A percentile compares a stretch with the other conserved stretches of the same genome.
Evolutionary conservation across 2,797 vertebrate species (phyloP).

Genomic region (Hybognathus amarus): DNA sequence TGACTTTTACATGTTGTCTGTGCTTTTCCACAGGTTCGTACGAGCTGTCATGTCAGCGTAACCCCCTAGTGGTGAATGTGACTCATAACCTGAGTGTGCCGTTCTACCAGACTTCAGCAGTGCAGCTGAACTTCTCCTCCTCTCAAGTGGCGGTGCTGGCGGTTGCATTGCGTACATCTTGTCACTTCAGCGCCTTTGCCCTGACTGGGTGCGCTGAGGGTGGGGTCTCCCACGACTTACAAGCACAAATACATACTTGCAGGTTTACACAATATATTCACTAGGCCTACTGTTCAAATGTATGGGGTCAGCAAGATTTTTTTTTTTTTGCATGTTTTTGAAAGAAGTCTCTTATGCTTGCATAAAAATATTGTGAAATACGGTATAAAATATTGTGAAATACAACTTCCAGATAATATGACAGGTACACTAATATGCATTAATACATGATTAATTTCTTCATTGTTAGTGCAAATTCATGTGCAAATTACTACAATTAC

Average conservation of each 20-base stretch:
- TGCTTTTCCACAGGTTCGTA: conserved; percentile 77
- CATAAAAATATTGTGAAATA: too few species aligned
- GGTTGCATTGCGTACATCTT: conserved; percentile 84
- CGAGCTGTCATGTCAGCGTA: conserved; percentile 86
- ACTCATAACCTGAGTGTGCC: conserved; percentile 75
- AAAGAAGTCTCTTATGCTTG: neutral
- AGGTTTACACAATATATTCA: neutral
- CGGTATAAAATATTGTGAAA: too few species aligned
- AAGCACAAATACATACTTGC: conserved; percentile 16
- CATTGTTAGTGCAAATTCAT: too few species aligned
- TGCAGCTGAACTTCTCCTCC: conserved; percentile 89
- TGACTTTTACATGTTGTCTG: neutral
- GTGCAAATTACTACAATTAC: too few species aligned
- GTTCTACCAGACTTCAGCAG: conserved; percentile 72
- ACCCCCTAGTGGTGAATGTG: conserved; percentile 86
- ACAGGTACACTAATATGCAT: too few species aligned
- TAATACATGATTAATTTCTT: too few species aligned
- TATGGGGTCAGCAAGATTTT: neutral
- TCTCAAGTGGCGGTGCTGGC: conserved; percentile 84
- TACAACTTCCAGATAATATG: too few species aligned
- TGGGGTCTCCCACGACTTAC: conserved; percentile 75
- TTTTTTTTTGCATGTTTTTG: neutral
- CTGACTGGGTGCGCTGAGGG: conserved; percentile 84
- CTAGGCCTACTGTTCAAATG: neutral
- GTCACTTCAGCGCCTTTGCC: conserved; percentile 79